Evolutionary conservation across 2,113 vertebrate species (phyloP).

Genomic region (Elanus axillaris): DNA sequence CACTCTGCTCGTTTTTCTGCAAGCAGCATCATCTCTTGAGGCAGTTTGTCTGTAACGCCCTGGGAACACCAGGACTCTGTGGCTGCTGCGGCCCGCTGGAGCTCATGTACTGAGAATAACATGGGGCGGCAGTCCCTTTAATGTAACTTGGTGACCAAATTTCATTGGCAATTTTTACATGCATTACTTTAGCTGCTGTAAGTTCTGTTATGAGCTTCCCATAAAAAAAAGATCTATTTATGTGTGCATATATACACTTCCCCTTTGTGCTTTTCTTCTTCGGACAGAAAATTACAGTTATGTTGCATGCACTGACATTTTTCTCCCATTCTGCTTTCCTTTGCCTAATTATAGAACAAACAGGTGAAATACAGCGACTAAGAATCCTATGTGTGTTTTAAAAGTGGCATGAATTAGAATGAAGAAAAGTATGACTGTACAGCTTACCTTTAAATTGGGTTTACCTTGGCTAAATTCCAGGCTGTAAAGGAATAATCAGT

Average conservation of each 20-base stretch:
- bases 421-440: neutral
- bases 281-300: neutral
- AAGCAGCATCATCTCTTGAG: neutral
- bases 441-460: neutral
- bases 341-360: neutral
- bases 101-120: neutral
- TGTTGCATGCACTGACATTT: neutral
- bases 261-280: neutral
- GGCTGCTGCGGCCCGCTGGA: neutral
- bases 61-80: accelerated
- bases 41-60: neutral
- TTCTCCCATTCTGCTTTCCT: neutral
- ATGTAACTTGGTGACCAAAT: neutral
- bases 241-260: neutral
- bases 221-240: neutral
- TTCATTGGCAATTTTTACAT: neutral
- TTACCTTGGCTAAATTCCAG: neutral
- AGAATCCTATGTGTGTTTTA: neutral
- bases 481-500: neutral
- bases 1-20: neutral
- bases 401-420: neutral
- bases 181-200: neutral
- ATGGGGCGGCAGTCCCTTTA: accelerated
- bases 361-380: neutral
- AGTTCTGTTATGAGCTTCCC: neutral